Conservation (phyloP, 2,888 invertebrate species). For the Caenorhabditis angaria region DNA sequence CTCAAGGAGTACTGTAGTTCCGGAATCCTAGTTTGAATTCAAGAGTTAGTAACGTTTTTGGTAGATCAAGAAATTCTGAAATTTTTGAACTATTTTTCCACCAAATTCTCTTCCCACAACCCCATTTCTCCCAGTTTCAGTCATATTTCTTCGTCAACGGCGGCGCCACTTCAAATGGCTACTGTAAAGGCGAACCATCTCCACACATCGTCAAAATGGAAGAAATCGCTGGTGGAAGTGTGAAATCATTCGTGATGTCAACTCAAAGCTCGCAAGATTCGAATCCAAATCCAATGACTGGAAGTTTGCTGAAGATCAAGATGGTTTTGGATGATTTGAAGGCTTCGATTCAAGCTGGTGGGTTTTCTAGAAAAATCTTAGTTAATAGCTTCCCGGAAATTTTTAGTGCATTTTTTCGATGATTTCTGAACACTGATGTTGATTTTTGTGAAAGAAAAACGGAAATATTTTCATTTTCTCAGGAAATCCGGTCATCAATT, state of each 20-base stretch:
- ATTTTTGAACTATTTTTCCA: constrained; percentile 1
- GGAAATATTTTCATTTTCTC: too few relatives aligned
- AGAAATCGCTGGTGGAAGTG: constrained; percentile 53
- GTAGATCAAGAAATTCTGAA: too few relatives aligned
- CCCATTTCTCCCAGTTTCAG: constrained; percentile 19
- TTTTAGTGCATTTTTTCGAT: too few relatives aligned
- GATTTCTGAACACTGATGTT: too few relatives aligned
- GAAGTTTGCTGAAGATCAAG: constrained; percentile 32
- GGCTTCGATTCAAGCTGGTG: constrained; percentile 42
- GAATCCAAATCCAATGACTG: constrained; percentile 9
- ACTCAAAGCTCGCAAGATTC: not conserved
- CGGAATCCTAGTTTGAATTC: too few relatives aligned
- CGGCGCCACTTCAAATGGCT: constrained; percentile 26
- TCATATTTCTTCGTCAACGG: constrained; percentile 45
- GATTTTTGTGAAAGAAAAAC: too few relatives aligned
- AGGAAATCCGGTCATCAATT: too few relatives aligned
- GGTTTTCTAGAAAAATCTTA: not conserved
- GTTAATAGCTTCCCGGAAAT: too few relatives aligned
- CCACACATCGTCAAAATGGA: constrained; percentile 64
- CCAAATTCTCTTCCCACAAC: too few relatives aligned
- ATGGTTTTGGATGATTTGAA: constrained; percentile 40
- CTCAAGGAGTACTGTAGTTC: too few relatives aligned
- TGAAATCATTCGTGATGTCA: constrained; percentile 44
- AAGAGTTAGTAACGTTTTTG: too few relatives aligned
- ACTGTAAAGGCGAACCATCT: constrained; percentile 34